phyloP scores from a whole-genome alignment of 2,797 vertebrate genomes.

The Malurus leucopterus region DNA sequence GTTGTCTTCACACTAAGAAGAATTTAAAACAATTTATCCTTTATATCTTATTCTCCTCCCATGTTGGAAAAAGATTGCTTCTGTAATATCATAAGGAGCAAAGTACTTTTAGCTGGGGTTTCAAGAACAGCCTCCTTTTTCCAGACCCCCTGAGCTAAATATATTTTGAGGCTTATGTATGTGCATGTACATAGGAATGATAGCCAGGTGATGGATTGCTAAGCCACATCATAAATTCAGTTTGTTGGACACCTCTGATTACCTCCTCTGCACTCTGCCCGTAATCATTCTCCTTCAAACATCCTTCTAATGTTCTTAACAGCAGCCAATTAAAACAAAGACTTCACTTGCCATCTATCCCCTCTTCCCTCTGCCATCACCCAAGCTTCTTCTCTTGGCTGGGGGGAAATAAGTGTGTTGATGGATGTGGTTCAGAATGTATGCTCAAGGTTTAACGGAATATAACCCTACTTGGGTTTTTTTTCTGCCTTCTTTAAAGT shows the following conservation, averaged over 20 bases:
- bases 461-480: not conserved
- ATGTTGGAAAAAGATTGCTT: not conserved
- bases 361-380: not conserved
- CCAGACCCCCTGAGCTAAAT: not conserved
- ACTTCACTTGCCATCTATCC: not conserved
- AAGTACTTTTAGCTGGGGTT: not conserved
- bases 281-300: slow-evolving; percentile 43
- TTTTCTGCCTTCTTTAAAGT: not conserved
- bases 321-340: slow-evolving; percentile 53
- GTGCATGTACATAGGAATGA: not conserved
- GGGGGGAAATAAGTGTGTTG: not conserved
- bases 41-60: not conserved
- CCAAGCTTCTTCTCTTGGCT: not conserved
- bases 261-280: slow-evolving; percentile 39
- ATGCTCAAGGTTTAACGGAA: accelerated
- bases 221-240: slow-evolving; percentile 38
- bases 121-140: not conserved
- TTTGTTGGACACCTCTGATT: slow-evolving; percentile 26
- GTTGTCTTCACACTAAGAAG: not conserved
- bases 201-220: slow-evolving; percentile 23
- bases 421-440: not conserved
- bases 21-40: not conserved
- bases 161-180: not conserved
- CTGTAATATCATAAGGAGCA: not conserved
- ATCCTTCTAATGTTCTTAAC: slow-evolving; percentile 53